These are phyloP conservation scores for Chaitophorus viminalis DNA, from an alignment of 2,888 invertebrate species.

Conservation along the genomic window DNA sequence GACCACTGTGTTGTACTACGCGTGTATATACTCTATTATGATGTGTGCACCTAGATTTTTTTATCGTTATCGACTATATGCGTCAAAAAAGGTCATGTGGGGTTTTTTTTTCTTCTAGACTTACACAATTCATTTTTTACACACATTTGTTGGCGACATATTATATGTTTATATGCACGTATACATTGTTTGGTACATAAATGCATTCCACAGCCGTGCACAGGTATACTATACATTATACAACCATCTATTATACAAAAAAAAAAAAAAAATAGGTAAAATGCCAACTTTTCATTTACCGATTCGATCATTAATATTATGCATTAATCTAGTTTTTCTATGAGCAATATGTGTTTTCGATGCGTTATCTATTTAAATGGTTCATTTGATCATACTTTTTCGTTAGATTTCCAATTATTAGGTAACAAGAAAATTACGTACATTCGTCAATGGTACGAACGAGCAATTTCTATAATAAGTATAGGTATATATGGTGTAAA, in stretches of 20 bases:
- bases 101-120: neutral
- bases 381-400: neutral
- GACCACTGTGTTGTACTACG: too few species aligned
- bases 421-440: neutral
- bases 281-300: neutral
- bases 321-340: neutral
- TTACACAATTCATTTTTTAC: neutral
- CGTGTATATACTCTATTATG: neutral
- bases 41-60: neutral
- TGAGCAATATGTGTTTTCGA: neutral
- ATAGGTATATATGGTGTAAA: neutral
- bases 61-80: neutral
- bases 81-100: neutral
- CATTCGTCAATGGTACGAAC: neutral
- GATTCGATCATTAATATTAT: neutral
- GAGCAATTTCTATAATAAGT: neutral
- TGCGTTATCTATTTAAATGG: neutral
- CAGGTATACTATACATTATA: neutral
- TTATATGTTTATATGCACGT: too few species aligned
- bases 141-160: too few species aligned
- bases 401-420: neutral
- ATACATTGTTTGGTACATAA: too few species aligned
- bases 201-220: neutral
- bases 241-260: too few species aligned
- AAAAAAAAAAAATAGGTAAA: too few species aligned